Evolutionary conservation across 2,797 vertebrate species (phyloP), one percentile per base, ranked within the genome.

Genomic region (Xenops minutus): DNA sequence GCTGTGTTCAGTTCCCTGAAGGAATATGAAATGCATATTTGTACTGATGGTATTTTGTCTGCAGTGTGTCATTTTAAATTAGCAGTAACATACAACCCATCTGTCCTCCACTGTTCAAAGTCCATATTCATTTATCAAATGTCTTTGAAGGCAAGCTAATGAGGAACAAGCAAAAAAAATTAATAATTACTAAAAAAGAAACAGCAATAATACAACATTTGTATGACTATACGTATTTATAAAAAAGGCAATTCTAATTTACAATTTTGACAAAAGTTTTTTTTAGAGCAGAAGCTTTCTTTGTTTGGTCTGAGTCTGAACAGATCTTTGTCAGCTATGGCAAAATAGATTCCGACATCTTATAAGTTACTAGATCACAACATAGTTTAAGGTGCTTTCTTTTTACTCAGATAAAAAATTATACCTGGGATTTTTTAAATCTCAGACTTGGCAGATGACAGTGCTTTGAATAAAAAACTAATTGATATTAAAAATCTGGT

Each of bases 291-390:
- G 92, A 93, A 84, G 36, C 46, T 93, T 86, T 37, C 85, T 75
- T 85, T 96, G 81, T 95, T 96, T 96, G 85, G 81, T 95, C 91
- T 95, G 46, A 49, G 69, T 77, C 69, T 88, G 59, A 66, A 63
- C 51, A 79, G 17, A 18, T 44, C 78, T 89, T 79, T 94, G 93
- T 95, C 95, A 96, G 96, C 37, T 73, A 96, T 94, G 93, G 95
- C 71, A 93, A 94, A 95, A 95, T 19, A 34, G 21, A 82, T 90
- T 93, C 93, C 91, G 83, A 92, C 34, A 85, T 95, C 75, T 78
- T 90, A 22, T 71, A 59, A 77, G 74, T 95, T 95, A 92, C 58
- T 51, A 93, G 85, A 85, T 93, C 72, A 86, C 67, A 93, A 74
- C 49, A 80, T 32, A 85, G 48, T 73, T 78, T 73, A 85, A 93